Percentiles rank a stretch among this genome's conserved stretches.
Conservation (phyloP, 35 echinoderm and acorn worm species). For the Amphiura filiformis region DNA sequence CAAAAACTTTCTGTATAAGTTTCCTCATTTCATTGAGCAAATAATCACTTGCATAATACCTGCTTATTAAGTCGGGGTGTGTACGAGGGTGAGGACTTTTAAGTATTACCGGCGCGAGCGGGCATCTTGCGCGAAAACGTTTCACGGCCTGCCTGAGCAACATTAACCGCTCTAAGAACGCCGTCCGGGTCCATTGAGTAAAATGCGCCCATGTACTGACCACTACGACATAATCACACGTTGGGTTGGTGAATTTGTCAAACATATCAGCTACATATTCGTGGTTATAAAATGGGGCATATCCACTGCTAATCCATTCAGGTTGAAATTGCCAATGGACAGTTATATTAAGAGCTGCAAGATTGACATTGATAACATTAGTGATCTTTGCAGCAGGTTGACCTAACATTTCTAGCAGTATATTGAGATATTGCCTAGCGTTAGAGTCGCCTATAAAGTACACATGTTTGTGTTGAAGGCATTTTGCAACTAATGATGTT, state of each 20-base stretch:
- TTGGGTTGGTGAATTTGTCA: background rate
- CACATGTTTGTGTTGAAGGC: background rate
- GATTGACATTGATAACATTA: background rate
- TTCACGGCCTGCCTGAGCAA: slow-evolving; percentile 4
- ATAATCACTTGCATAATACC: too few species aligned
- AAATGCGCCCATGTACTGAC: slow-evolving; percentile 45
- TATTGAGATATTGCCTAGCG: slow-evolving; percentile 1
- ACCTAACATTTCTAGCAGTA: background rate
- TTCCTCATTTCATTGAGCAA: too few species aligned
- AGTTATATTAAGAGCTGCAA: background rate
- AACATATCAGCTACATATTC: background rate
- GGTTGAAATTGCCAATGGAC: background rate
- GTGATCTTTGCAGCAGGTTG: background rate
- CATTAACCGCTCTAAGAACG: slow-evolving; percentile 9
- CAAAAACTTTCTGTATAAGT: too few species aligned
- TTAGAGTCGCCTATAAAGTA: slow-evolving; percentile 27
- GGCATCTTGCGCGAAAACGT: slow-evolving; percentile 19
- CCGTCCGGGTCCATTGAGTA: slow-evolving; percentile 23
- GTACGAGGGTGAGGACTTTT: slow-evolving; percentile 22
- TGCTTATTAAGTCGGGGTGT: too few species aligned
- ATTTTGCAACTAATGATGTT: background rate
- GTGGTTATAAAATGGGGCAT: background rate
- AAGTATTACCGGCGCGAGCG: background rate
- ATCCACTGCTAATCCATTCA: background rate
- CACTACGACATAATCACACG: slow-evolving; percentile 35